These are phyloP conservation scores for Epizoanthus scotinus DNA, from an alignment of 92 coral and sea anemone species.

Conservation along the genomic window DNA sequence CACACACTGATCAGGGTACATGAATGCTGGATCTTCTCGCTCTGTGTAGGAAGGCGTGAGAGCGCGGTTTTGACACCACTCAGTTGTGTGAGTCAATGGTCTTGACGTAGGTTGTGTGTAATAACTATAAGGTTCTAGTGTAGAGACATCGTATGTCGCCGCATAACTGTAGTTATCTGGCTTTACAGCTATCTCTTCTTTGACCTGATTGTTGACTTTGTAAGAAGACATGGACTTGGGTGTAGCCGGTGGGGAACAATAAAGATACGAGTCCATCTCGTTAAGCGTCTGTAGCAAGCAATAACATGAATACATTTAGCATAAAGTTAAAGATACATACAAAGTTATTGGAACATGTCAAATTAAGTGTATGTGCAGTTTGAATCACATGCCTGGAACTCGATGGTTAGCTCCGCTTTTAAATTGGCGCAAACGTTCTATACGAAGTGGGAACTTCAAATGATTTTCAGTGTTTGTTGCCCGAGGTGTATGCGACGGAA, in stretches of 20 bases:
- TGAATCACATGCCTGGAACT: no score
- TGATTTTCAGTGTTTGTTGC: no score
- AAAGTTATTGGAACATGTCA: no score
- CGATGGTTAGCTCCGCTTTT: no score
- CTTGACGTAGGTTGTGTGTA: background rate
- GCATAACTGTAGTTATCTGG: constrained; percentile 7
- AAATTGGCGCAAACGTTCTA: no score
- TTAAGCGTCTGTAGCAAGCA: constrained; percentile 53
- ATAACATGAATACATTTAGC: background rate
- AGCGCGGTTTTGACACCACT: constrained; percentile 11
- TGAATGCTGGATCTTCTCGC: constrained; percentile 1
- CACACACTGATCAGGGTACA: constrained; percentile 8
- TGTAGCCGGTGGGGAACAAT: constrained; percentile 56
- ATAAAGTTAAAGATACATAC: no score
- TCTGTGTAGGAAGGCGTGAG: constrained; percentile 7
- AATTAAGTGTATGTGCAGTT: no score
- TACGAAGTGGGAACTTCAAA: no score
- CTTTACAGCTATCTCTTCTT: background rate
- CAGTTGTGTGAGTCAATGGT: constrained; percentile 14
- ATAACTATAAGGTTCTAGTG: constrained; percentile 2
- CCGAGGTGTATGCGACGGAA: no score
- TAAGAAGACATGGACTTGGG: constrained; percentile 34
- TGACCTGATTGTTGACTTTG: constrained; percentile 32
- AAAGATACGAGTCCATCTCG: constrained; percentile 76
- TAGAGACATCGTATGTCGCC: background rate